A percentile compares a stretch with the other conserved stretches of the same genome.
Conservation (phyloP, 1,140 invertebrate genomes). For the Thrips palmi region DNA sequence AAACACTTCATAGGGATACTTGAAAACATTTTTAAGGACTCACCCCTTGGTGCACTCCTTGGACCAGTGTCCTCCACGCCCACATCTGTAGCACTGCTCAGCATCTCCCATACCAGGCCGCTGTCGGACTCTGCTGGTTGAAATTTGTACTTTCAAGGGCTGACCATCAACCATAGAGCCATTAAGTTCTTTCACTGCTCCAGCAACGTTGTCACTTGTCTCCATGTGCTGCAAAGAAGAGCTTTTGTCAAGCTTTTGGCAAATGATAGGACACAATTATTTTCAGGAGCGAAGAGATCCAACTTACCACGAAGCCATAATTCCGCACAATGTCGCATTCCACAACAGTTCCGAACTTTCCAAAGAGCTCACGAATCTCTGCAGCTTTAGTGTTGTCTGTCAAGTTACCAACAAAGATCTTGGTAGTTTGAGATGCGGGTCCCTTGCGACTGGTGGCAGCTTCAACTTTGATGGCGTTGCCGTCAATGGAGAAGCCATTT, state of each 20-base stretch:
- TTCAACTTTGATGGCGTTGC: constrained; percentile 78
- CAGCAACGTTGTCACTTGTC: constrained; percentile 61
- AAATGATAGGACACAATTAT: background rate
- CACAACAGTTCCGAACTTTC: constrained; percentile 72
- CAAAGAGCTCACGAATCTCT: constrained; percentile 68
- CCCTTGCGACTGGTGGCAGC: constrained; percentile 71
- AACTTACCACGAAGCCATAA: constrained; percentile 62
- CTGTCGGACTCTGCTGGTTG: constrained; percentile 75
- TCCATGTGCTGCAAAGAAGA: constrained; percentile 40
- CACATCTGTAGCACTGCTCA: constrained; percentile 86
- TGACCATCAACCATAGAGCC: constrained; percentile 61
- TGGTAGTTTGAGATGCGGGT: constrained; percentile 66
- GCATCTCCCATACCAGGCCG: constrained; percentile 89
- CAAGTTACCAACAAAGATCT: constrained; percentile 79
- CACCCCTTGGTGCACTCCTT: constrained; percentile 61
- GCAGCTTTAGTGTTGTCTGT: constrained; percentile 75
- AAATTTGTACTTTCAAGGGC: constrained; percentile 76
- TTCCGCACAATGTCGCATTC: constrained; percentile 83
- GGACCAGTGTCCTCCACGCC: constrained; percentile 84
- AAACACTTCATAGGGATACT: background rate
- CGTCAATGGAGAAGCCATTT: constrained; percentile 73
- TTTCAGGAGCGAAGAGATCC: background rate
- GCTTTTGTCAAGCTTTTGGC: background rate
- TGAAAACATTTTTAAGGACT: constrained; percentile 15
- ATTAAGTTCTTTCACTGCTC: constrained; percentile 70